A percentile compares a stretch with the other conserved stretches of the same genome.
phyloP scores from a whole-genome alignment of 2,888 invertebrate species.

The Sympetrum striolatum region DNA sequence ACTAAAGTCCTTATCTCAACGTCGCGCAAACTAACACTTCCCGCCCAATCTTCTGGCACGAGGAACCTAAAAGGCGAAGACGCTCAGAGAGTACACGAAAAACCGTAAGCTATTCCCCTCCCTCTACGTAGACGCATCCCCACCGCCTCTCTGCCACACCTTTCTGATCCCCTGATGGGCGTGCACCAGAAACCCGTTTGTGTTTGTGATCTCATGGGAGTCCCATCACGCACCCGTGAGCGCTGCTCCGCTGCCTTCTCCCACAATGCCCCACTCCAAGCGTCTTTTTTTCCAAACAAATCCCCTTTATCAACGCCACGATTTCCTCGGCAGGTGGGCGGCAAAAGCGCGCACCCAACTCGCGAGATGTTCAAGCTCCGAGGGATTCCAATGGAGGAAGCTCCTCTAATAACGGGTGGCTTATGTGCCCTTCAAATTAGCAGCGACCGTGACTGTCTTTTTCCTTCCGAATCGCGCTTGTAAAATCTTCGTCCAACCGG shows the following conservation, averaged over 20 bases:
- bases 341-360: not conserved
- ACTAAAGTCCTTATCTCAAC: not conserved
- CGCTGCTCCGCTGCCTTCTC: not conserved
- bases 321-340: not conserved
- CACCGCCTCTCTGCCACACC: not conserved
- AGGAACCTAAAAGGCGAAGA: not conserved
- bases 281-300: not conserved
- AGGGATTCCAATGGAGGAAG: slow-evolving; percentile 12
- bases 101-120: not conserved
- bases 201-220: slow-evolving; percentile 31
- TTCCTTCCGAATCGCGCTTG: not conserved
- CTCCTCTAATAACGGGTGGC: slow-evolving; percentile 28
- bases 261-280: not conserved
- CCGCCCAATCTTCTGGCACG: not conserved
- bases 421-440: slow-evolving; percentile 38
- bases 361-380: slow-evolving; percentile 32
- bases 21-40: not conserved
- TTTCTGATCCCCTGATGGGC: not conserved
- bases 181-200: not conserved
- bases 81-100: not conserved
- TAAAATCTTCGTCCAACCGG: not conserved
- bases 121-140: not conserved
- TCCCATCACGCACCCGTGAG: slow-evolving; percentile 9
- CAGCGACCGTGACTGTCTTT: slow-evolving; percentile 25
- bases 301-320: not conserved